A percentile compares a stretch with the other conserved stretches of the same genome.
Evolutionary conservation across 2,113 vertebrate species (phyloP).

Genomic region (Toxotes jaculatrix): DNA sequence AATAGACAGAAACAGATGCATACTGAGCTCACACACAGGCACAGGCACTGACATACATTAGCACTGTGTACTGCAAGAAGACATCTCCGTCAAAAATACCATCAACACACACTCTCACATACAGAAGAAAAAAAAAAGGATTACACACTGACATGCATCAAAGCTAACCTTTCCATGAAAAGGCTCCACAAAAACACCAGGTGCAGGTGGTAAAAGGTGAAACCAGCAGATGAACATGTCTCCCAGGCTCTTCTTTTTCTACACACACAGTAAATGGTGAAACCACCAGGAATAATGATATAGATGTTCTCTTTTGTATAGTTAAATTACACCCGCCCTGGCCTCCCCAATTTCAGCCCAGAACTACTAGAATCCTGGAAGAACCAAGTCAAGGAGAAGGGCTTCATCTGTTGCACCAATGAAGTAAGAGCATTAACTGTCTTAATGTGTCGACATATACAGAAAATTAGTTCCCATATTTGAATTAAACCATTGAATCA

Average conservation of each 20-base stretch:
- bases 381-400: constrained; percentile 95
- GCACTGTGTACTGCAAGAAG: background rate
- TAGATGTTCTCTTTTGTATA: constrained; percentile 70
- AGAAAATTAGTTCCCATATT: background rate
- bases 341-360: constrained; percentile 94
- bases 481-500: background rate
- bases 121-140: background rate
- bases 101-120: background rate
- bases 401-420: constrained; percentile 96
- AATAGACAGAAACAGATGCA: background rate
- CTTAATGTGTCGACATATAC: background rate
- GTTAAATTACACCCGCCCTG: constrained; percentile 97
- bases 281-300: constrained; percentile 1
- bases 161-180: background rate
- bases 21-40: background rate
- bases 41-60: background rate
- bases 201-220: background rate
- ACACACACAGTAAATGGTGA: background rate
- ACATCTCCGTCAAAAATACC: background rate
- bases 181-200: constrained; percentile 3
- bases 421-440: constrained; percentile 84
- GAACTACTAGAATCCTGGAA: constrained; percentile 94
- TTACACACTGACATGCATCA: background rate
- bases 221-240: constrained; percentile 4
- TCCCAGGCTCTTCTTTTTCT: background rate